Base-by-base conservation (phyloP, 37 sponge, comb jelly and placozoan species). In the Cladorhizidae sp. region DNA sequence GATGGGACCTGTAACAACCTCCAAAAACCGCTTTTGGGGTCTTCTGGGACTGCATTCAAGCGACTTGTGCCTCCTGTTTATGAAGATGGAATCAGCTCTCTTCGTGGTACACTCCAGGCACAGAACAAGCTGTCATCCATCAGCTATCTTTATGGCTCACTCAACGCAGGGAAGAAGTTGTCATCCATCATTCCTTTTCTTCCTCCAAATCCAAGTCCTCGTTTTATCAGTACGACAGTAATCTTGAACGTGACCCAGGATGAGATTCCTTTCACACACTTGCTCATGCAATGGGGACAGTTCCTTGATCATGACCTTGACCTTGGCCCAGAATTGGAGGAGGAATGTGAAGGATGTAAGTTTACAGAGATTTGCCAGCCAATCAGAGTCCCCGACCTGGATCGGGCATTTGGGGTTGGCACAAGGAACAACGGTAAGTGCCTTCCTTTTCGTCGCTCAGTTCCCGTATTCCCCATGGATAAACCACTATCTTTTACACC, bases 231-330 rank as follows among this genome's bases (percentile, higher is more conserved):
- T 36, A 22, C 45, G 23, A 67, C 88, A 32, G 42, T 88, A 5
- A 64, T 81, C 65, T 33, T 40, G 18, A 73, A 74, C 37, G 55
- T 72, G 33, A 50, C 74, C 12, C 50, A 58, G 33, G 85, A 85
- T 15, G 85, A 85, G 70, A 28, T 64, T 15, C 79, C 70, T 7
- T 80, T 90, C 45, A 92, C 92, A 11, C 94, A 91, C 77, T 64
- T 97, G 38, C 86, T 92, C 76, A 94, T 97, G 92, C 97, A 97
- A 73, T 97, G 85, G 85, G 97, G 97, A 1, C 97, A 97, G 78
- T 97, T 93, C 70, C 80, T 97, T n/a, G 97, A 97, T 62, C 97
- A 97, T 74, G 97, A 97, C 75, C 29, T 89, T 2, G 84, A 83
- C 80, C 80, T 83, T 36, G 57, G 67, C 1, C 84, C 84, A 28